Evolutionary conservation across 2,888 invertebrate species (phyloP).

Genomic region (Drosophila fulvimacula): DNA sequence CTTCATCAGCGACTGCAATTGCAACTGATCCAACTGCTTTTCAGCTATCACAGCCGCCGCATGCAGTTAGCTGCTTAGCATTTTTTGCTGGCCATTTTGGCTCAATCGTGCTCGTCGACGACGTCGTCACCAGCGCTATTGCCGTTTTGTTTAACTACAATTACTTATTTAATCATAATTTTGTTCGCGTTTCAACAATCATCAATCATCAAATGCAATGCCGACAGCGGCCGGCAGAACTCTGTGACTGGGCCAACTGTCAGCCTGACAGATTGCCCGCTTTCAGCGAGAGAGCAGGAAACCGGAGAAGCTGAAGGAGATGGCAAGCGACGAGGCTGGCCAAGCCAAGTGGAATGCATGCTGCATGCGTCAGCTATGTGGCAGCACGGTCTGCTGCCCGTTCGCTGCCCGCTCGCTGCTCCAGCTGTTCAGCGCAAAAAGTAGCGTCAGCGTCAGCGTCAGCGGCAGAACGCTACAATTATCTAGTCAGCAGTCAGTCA

Average conservation of each 20-base stretch:
- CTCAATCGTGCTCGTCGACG: conserved; percentile 55
- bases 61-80: conserved; percentile 60
- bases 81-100: conserved; percentile 51
- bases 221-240: conserved; percentile 70
- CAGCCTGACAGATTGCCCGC: conserved; percentile 82
- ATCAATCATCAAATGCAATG: conserved; percentile 83
- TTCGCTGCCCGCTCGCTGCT: conserved; percentile 39
- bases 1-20: conserved; percentile 14
- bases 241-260: conserved; percentile 79
- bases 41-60: conserved; percentile 20
- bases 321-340: conserved; percentile 24
- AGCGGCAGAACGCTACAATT: conserved; percentile 81
- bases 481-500: conserved; percentile 83
- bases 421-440: conserved; percentile 68
- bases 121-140: conserved; percentile 39
- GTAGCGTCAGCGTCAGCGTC: conserved; percentile 62
- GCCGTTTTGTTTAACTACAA: conserved; percentile 77
- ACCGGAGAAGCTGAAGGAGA: conserved; percentile 33
- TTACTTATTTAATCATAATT: conserved; percentile 83
- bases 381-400: conserved; percentile 29
- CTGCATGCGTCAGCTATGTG: conserved; percentile 56
- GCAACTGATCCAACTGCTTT: conserved; percentile 29
- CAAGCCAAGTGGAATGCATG: conserved; percentile 70
- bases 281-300: conserved; percentile 69
- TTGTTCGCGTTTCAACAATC: conserved; percentile 82